Base-by-base conservation (phyloP, 2,888 invertebrate genomes). In the Mechanitis messenoides region DNA sequence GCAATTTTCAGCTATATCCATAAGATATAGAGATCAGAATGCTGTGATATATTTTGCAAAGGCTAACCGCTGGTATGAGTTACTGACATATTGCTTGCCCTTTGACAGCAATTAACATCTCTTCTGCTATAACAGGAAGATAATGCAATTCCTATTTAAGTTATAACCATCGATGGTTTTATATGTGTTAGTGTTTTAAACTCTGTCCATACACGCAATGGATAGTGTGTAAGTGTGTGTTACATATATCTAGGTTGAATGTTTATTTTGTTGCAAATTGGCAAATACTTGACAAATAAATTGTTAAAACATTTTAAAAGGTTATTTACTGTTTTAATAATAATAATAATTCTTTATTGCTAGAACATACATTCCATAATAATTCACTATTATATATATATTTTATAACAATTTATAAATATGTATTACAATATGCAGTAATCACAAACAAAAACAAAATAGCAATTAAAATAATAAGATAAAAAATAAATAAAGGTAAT, bases 101-200 rank as follows among this genome's bases (percentile, higher is more conserved):
- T 76, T 63, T 77, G 78, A 75, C 81, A 73, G 74, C 79, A 80
- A 83, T 85, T 80, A 80, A 75, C 75, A 71, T 70, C 31, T 9
- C 63, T 58, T 38, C 68, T 70, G 74, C 73, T 66, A 54, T 56
- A 59, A 66, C 64, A 69, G 66, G 42, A 60, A 69, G 59, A 66
- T 62, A 28, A 50, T 50, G 28, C 47, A 35, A 35, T 50, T 38
- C 35, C 33, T 38, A 58, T 50, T 28, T 35, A 33, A 50, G 45
- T 20, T 50, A 50, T 50, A 58, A 35, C 58, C 47, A 58, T 58
- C 50, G 58, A 58, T 9, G 33, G 50, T 50, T 31, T 3, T 31
- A 9, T 9, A 5, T 9, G n/a, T 50, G 11, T 50, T 6, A 31
- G 31, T 50, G 31, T 31, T 31, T 31, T 6, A 3, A 31, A 11